phyloP scores from a whole-genome alignment of 2,113 vertebrate genomes.

The Eupsittula cactorum region DNA sequence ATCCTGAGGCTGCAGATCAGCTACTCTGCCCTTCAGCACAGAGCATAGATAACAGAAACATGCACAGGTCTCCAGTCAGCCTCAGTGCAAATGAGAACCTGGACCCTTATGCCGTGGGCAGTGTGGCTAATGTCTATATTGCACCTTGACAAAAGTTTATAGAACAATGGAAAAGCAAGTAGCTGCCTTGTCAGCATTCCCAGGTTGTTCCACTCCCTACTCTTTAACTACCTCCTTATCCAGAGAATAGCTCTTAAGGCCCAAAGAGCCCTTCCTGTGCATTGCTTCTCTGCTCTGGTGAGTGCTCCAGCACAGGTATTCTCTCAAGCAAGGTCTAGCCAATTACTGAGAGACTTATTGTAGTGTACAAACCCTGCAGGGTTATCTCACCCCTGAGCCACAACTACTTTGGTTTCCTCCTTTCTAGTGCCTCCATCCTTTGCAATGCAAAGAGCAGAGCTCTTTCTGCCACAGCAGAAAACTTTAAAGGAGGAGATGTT shows the following conservation, averaged over 20 bases:
- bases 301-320: not conserved
- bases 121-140: not conserved
- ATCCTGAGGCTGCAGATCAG: not conserved
- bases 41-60: not conserved
- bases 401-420: not conserved
- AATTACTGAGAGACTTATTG: not conserved
- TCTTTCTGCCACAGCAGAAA: not conserved
- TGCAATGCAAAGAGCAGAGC: not conserved
- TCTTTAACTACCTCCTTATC: not conserved
- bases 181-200: not conserved
- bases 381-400: not conserved
- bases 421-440: not conserved
- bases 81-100: not conserved
- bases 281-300: not conserved
- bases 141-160: not conserved
- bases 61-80: not conserved
- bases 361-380: not conserved
- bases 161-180: not conserved
- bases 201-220: not conserved
- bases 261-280: not conserved
- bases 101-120: fast-evolving
- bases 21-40: not conserved
- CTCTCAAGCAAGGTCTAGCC: fast-evolving
- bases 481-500: not conserved
- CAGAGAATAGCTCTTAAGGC: not conserved